These are phyloP conservation scores for Embidobia sp. DNA, from an alignment of 2,888 invertebrate species.

Conservation along the genomic window DNA sequence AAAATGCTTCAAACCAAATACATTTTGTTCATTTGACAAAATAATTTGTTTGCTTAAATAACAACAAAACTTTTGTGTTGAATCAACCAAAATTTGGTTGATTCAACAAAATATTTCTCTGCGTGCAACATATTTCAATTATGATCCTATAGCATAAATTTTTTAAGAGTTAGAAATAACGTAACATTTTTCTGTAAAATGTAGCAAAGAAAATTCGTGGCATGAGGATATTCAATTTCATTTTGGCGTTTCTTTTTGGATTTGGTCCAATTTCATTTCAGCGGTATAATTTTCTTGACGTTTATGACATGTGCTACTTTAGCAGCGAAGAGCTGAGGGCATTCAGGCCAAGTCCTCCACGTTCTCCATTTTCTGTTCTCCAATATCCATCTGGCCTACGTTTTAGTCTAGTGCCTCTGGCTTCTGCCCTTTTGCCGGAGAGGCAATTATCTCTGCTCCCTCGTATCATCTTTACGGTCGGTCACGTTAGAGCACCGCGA, in stretches of 20 bases:
- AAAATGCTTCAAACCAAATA: too few relatives aligned
- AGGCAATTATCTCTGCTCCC: slow-evolving; percentile 70
- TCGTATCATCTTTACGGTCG: slow-evolving; percentile 71
- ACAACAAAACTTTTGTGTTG: too few relatives aligned
- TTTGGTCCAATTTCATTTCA: slow-evolving; percentile 65
- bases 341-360: slow-evolving; percentile 61
- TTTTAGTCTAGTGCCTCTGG: slow-evolving; percentile 55
- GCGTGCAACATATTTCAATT: too few relatives aligned
- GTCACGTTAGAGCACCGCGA: slow-evolving; percentile 65
- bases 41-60: too few relatives aligned
- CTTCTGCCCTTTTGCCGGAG: slow-evolving; percentile 65
- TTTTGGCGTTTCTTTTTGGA: slow-evolving; percentile 59
- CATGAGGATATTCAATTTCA: slow-evolving; percentile 58
- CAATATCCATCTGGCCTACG: slow-evolving; percentile 57
- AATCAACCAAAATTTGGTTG: too few relatives aligned
- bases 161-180: slow-evolving; percentile 1
- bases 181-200: slow-evolving; percentile 11
- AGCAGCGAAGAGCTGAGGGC: slow-evolving; percentile 57
- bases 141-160: background rate
- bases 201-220: slow-evolving; percentile 38
- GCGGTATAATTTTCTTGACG: slow-evolving; percentile 64
- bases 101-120: too few relatives aligned
- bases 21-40: too few relatives aligned
- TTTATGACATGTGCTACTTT: slow-evolving; percentile 65
- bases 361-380: slow-evolving; percentile 64